Evolutionary conservation across 2,113 vertebrate species (phyloP).

Genomic region (Alligator mississippiensis): DNA sequence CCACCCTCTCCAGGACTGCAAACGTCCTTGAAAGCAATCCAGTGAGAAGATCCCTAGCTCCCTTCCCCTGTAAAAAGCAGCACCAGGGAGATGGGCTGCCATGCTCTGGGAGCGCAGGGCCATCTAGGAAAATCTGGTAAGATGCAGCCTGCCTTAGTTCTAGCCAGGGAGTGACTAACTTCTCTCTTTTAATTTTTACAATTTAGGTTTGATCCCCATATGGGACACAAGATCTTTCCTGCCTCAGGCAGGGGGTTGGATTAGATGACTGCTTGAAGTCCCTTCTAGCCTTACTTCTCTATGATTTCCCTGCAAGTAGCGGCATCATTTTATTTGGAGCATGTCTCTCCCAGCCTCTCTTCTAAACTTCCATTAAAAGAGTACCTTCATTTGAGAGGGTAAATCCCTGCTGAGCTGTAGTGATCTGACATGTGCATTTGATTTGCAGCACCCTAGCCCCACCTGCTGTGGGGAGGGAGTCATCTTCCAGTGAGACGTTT

Average conservation of each 20-base stretch:
- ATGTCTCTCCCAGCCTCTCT: not conserved
- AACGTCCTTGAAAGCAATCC: not conserved
- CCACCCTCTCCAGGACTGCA: rapidly evolving
- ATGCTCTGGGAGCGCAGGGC: not conserved
- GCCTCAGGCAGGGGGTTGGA: no score
- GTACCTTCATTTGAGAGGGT: not conserved
- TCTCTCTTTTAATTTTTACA: not conserved
- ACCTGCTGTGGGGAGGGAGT: not conserved
- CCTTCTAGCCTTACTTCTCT: no score
- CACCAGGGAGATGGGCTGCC: not conserved
- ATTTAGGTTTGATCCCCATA: not conserved
- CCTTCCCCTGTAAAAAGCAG: not conserved
- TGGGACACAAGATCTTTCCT: no score
- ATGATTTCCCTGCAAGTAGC: not conserved
- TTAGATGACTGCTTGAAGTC: no score
- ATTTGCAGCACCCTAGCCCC: not conserved
- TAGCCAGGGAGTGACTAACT: not conserved
- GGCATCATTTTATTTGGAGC: not conserved
- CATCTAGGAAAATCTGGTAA: not conserved
- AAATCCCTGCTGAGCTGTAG: rapidly evolving
- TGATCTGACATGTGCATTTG: not conserved
- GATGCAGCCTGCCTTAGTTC: not conserved
- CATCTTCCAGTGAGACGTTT: not conserved
- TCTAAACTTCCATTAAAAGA: not conserved
- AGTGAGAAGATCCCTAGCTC: not conserved